phyloP scores from a whole-genome alignment of 2,888 invertebrate species.

The Amiota communis region DNA sequence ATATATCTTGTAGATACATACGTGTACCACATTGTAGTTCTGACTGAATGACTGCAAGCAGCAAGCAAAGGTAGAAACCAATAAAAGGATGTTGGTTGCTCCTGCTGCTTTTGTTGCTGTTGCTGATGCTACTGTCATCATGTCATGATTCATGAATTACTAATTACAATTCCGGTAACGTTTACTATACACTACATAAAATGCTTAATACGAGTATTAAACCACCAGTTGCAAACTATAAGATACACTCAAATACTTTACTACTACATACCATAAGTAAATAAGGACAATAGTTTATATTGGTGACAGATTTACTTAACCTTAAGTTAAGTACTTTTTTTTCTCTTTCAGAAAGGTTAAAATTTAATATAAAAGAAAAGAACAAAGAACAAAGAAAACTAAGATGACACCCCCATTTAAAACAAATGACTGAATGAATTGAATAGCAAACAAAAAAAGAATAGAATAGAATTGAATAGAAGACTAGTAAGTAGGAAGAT shows the following conservation, averaged over 20 bases:
- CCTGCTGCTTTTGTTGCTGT: not conserved
- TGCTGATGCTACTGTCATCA: not conserved
- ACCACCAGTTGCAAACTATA: conserved; percentile 8
- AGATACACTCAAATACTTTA: not conserved
- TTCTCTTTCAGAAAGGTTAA: no score
- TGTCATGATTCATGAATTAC: not conserved
- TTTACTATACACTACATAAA: not conserved
- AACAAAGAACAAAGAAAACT: no score
- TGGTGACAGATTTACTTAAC: no score
- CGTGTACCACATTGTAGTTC: no score
- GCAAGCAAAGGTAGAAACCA: not conserved
- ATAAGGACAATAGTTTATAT: no score
- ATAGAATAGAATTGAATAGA: not conserved
- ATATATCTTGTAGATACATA: no score
- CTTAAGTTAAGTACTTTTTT: no score
- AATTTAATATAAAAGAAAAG: no score
- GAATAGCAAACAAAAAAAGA: conserved; percentile 44
- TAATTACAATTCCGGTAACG: conserved; percentile 3
- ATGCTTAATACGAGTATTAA: not conserved
- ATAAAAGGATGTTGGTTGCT: not conserved
- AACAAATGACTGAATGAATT: no score
- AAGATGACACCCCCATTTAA: no score
- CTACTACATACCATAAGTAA: no score
- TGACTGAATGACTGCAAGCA: not conserved
- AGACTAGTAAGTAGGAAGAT: no score